Base-by-base conservation (phyloP, 2,113 vertebrate species). In the Ellobius talpinus region DNA sequence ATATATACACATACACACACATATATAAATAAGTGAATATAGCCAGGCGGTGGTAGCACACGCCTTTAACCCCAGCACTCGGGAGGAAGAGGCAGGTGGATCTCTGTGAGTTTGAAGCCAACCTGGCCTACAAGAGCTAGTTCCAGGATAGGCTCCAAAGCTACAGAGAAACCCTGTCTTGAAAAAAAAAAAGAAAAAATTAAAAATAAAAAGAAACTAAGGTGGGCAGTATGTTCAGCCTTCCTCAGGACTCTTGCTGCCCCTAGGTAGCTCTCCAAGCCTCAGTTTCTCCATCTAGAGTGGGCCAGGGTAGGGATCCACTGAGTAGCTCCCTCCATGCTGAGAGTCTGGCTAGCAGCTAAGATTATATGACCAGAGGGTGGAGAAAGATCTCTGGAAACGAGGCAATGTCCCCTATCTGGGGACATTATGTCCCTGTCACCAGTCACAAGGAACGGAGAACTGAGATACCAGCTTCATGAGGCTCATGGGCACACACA, bases 231-330 rank as follows among this genome's bases (percentile, higher is more conserved):
- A 47, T 52, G 47, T 0, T 21, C 45, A 21, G 6, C 31, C 42
- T 4, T n/a, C 52, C 42, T 65, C 29, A 13, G 23, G 26, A 65
- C 7, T 17, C 87, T 77, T 26, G 36, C 21, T 1, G 50, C 50
- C 52, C 26, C 11, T 13, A 29, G 12, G 6, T n/a, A 29, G 12
- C 4, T n/a, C n/a, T 86, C 42, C 1, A 3, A 23, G 87, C 29
- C 88, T 82, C 52, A 7, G 66, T 16, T 31, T 26, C 50, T 36
- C 52, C 4, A 5, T 42, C 66, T 66, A 85, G 72, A 36, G 36
- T 1, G 1, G 55, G 45, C 11, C 2, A 2, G 9, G 11, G 11
- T 7, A 26, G 39, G 66, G 33, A 16, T 61, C 7, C 52, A 8
- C 2, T 21, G 66, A 31, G 23, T 58, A 21, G 33, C 42, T 3